Evolutionary conservation across 2,113 vertebrate species (phyloP).

Genomic region (Amia ocellicauda): DNA sequence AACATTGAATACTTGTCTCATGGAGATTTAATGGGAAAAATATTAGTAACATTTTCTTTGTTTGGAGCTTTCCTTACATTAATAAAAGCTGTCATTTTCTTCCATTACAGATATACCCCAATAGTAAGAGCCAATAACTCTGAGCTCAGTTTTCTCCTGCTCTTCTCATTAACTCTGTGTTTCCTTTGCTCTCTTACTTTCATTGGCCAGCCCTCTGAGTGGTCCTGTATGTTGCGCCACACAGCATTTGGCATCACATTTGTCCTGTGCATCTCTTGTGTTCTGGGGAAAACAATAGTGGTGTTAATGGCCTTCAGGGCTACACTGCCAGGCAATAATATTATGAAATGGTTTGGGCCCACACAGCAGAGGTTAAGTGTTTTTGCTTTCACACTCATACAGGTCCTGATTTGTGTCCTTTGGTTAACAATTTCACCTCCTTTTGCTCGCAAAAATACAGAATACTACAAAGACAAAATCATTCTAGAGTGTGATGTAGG

Average conservation of each 20-base stretch:
- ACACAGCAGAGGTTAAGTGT: slow-evolving; percentile 1
- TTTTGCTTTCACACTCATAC: neutral
- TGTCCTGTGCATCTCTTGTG: slow-evolving; percentile 7
- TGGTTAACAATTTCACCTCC: slow-evolving; percentile 2
- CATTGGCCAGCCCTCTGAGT: slow-evolving; percentile 6
- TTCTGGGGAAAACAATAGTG: slow-evolving; percentile 5
- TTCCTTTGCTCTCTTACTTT: slow-evolving; percentile 4
- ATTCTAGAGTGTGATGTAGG: neutral
- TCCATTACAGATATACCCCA: neutral
- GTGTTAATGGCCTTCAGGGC: neutral
- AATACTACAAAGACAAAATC: slow-evolving; percentile 6
- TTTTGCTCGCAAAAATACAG: neutral
- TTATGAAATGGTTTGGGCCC: slow-evolving; percentile 6
- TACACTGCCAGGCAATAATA: slow-evolving; percentile 1
- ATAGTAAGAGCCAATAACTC: slow-evolving; percentile 9
- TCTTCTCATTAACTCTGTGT: neutral
- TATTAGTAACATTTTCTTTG: neutral
- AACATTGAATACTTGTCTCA: neutral
- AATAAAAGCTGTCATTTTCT: neutral
- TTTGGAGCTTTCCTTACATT: neutral
- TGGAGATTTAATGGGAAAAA: neutral
- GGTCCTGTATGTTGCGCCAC: slow-evolving; percentile 7
- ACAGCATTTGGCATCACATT: slow-evolving; percentile 5
- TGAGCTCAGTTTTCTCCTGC: slow-evolving; percentile 8
- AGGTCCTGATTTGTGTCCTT: neutral